Evolutionary conservation across 2,888 invertebrate species (phyloP).

Genomic region (Thumatha senex): DNA sequence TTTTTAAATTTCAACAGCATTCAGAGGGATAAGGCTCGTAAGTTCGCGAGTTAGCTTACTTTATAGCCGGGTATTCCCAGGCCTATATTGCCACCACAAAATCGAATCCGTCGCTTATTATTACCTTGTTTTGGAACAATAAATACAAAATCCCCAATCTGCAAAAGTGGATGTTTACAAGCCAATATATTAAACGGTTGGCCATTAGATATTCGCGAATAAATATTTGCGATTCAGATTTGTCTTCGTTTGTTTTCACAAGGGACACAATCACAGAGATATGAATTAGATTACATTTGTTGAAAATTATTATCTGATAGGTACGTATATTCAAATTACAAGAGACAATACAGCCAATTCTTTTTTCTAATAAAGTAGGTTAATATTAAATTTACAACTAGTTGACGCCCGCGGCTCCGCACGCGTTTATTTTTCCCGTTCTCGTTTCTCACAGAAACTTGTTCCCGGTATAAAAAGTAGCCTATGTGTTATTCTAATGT

Average conservation of each 20-base stretch:
- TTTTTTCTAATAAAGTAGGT: no score
- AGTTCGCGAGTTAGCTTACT: conserved; percentile 43
- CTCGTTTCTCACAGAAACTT: no score
- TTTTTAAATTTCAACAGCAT: conserved; percentile 63
- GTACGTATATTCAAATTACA: conserved; percentile 18
- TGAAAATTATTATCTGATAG: conserved; percentile 7
- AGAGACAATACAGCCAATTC: background rate
- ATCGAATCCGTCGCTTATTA: conserved; percentile 53
- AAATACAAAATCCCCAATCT: conserved; percentile 38
- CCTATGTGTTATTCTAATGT: no score
- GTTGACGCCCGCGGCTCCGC: no score
- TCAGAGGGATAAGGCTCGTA: conserved; percentile 37
- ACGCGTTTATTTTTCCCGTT: no score
- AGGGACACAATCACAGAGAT: conserved; percentile 17
- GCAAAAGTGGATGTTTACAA: conserved; percentile 27
- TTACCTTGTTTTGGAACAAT: conserved; percentile 51
- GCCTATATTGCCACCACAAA: conserved; percentile 39
- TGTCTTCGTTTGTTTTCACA: conserved; percentile 13
- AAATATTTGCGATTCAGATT: conserved; percentile 29
- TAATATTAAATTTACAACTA: no score
- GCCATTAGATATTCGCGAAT: conserved; percentile 9
- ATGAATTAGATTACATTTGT: conserved; percentile 18
- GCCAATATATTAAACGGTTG: conserved; percentile 13
- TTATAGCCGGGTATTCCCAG: conserved; percentile 52
- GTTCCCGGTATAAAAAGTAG: no score